Evolutionary conservation across 2,797 vertebrate genomes (phyloP).

Genomic region (Tenualosa thibaudeaui): DNA sequence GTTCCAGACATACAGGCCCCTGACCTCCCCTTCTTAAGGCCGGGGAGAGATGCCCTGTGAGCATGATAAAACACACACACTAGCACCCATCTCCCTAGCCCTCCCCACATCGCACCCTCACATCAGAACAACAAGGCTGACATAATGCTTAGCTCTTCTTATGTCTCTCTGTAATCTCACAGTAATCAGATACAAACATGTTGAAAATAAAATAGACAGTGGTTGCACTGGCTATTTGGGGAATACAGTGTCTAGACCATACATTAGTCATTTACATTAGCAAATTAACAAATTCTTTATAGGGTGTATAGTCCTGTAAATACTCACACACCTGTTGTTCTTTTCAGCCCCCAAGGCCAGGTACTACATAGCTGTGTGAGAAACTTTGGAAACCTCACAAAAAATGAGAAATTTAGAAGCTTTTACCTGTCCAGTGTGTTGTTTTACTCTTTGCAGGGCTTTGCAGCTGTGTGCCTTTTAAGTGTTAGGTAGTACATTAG

Average conservation of each 20-base stretch:
- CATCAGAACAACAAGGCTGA: neutral
- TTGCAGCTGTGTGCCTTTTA: neutral
- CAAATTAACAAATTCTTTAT: too few relatives aligned
- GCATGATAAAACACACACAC: slow-evolving; percentile 2
- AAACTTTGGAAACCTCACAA: neutral
- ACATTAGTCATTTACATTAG: neutral
- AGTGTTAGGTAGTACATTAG: neutral
- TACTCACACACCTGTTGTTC: neutral
- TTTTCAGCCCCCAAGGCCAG: neutral
- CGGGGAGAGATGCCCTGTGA: neutral
- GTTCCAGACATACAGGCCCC: slow-evolving; percentile 3
- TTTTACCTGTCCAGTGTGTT: neutral
- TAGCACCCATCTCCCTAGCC: neutral
- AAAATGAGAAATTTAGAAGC: neutral
- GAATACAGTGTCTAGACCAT: neutral
- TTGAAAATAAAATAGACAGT: neutral
- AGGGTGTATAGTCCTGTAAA: too few relatives aligned
- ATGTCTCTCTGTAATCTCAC: neutral
- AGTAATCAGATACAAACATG: neutral
- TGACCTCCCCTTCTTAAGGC: neutral
- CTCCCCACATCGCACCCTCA: neutral
- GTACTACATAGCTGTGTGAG: neutral
- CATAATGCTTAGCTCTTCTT: neutral
- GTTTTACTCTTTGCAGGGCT: neutral
- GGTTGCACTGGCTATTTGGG: neutral